These are phyloP conservation scores for Crypturellus tataupa DNA, from an alignment of 2,797 vertebrate species.

Conservation along the genomic window DNA sequence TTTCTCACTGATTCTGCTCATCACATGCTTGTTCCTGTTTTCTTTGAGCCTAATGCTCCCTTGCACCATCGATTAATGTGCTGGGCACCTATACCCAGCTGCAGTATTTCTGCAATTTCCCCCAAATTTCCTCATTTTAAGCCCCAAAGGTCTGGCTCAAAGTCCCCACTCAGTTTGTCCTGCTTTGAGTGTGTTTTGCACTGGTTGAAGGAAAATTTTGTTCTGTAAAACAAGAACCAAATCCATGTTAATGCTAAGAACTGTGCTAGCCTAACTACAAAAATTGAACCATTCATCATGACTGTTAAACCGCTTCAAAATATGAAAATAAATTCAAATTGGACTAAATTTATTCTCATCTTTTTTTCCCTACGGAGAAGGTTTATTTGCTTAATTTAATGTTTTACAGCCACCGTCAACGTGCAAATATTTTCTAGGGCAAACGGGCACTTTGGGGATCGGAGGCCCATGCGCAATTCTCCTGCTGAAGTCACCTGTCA, in stretches of 20 bases:
- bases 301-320: conserved; percentile 7
- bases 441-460: conserved; percentile 6
- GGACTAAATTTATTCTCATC: conserved; percentile 12
- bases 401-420: conserved; percentile 53
- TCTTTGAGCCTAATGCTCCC: background rate
- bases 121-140: background rate
- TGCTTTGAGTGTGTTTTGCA: background rate
- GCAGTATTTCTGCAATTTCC: too few species aligned
- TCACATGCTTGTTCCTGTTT: background rate
- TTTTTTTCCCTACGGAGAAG: conserved; percentile 2
- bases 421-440: conserved; percentile 45
- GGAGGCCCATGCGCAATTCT: conserved; percentile 28
- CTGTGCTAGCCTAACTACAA: background rate
- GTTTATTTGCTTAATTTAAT: conserved; percentile 50
- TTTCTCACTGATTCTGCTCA: background rate
- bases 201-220: background rate
- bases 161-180: background rate
- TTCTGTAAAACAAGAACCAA: background rate
- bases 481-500: conserved; percentile 43
- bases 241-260: background rate
- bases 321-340: conserved; percentile 49
- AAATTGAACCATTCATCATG: background rate
- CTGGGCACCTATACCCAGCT: background rate
- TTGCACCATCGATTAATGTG: background rate
- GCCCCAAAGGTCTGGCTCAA: background rate